Evolutionary conservation across 2,113 vertebrate species (phyloP).

Genomic region (Noctilio leporinus): DNA sequence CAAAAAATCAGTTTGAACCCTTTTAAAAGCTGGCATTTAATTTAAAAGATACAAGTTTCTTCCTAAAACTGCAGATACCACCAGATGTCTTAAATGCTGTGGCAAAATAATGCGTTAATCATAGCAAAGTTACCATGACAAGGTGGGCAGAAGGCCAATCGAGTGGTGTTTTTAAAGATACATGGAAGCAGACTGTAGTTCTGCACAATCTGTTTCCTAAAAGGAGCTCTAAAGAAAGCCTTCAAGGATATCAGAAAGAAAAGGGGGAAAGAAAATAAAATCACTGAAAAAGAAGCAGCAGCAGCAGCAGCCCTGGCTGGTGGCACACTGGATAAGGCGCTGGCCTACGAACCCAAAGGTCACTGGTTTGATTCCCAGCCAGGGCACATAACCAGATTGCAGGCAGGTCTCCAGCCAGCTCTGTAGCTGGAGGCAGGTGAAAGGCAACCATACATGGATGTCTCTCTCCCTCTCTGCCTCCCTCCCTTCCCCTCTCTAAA

Average conservation of each 20-base stretch:
- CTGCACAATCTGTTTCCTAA: conserved; percentile 56
- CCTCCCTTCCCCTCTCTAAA: too few relatives aligned
- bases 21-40: conserved; percentile 56
- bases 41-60: conserved; percentile 41
- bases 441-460: too few relatives aligned
- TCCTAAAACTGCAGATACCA: conserved; percentile 48
- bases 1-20: conserved; percentile 26
- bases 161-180: conserved; percentile 45
- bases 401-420: too few relatives aligned
- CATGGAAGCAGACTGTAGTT: conserved; percentile 52
- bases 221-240: conserved; percentile 20
- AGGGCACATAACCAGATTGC: too few relatives aligned
- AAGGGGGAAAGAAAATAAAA: neutral
- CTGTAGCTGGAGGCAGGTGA: too few relatives aligned
- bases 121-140: conserved; percentile 66
- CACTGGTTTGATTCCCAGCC: too few relatives aligned
- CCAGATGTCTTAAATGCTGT: conserved; percentile 47
- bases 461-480: too few relatives aligned
- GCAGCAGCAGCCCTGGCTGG: too few relatives aligned
- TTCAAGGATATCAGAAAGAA: neutral
- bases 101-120: conserved; percentile 63
- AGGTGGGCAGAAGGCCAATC: conserved; percentile 50
- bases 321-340: too few relatives aligned
- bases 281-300: too few relatives aligned
- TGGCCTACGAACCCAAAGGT: too few relatives aligned